Percentiles rank a stretch among this genome's conserved stretches.
Conservation (phyloP, 1,140 invertebrate species). For the Paraescarpia echinospica region DNA sequence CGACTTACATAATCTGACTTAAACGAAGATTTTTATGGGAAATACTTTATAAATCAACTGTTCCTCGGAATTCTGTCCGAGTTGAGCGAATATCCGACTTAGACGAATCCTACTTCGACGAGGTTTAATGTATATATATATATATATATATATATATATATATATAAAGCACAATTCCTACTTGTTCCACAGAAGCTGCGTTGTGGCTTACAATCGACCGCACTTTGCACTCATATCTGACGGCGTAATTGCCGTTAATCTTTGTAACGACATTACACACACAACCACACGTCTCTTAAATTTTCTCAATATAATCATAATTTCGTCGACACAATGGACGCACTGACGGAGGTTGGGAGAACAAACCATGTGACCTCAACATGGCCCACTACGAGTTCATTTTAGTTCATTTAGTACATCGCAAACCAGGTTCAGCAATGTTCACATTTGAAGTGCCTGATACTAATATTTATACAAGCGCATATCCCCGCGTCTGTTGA, state of each 20-base stretch:
- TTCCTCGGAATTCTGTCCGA: too few species aligned
- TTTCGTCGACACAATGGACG: neutral
- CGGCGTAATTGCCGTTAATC: neutral
- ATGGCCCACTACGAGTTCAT: neutral
- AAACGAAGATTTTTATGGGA: too few species aligned
- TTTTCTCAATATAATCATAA: neutral
- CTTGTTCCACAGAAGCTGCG: neutral
- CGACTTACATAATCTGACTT: too few species aligned
- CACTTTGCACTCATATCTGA: neutral
- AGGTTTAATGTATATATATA: too few species aligned
- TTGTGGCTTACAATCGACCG: neutral
- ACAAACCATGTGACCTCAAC: neutral
- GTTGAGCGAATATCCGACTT: too few species aligned
- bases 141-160: too few species aligned
- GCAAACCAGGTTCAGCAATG: neutral
- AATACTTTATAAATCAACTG: too few species aligned
- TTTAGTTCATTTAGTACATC: neutral
- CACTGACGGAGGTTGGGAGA: too few species aligned
- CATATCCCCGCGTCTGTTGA: too few species aligned
- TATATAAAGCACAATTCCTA: neutral
- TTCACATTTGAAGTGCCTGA: neutral
- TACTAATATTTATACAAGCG: too few species aligned
- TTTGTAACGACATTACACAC: neutral
- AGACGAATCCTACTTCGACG: too few species aligned
- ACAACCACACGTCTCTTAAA: neutral